Evolutionary conservation across 2,113 vertebrate genomes (phyloP), one percentile per base, ranked within the genome.

Genomic region (Numenius arquata): DNA sequence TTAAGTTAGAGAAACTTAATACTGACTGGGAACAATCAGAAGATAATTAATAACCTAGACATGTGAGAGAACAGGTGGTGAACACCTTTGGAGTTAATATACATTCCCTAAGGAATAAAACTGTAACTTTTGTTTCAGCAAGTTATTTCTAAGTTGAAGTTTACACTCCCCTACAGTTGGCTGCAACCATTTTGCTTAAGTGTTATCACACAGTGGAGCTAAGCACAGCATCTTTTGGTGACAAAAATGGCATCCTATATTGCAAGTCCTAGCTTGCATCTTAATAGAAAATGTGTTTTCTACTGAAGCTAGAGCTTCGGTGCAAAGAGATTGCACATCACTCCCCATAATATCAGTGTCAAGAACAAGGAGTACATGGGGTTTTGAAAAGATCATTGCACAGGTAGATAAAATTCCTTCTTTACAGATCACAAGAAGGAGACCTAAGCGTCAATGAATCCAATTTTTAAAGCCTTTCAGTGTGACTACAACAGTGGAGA

Each of bases 381-480:
- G 34, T 53, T 96, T 94, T 89, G 95, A 89, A 92, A 93, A 95
- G 90, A 84, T 92, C 86, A 73, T 52, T 92, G 82, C 82, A 86
- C 67, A 95, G 30, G 65, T 25, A 86, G 80, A 87, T 87, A 87
- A 76, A 94, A 81, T n/a, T 85, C 56, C 62, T 65, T 78, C 68
- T 84, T 92, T 55, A 75, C 73, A 92, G 70, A 89, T 86, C 68
- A 87, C 61, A 41, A 78, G 75, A 53, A 85, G 41, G 40, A 61
- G 36, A 74, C 34, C 43, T 58, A 92, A 89, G 61, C 34, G 14
- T 43, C 47, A 85, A 40, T 65, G 43, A 78, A 89, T 56, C 12
- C 55, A 55, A 75, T 89, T 93, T 95, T 41, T 86, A 56, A 93
- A 75, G 38, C 48, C 76, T 92, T 92, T 83, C 52, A 63, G 38